Conservation (phyloP, 1,140 invertebrate genomes). For the Anastrepha ludens region DNA sequence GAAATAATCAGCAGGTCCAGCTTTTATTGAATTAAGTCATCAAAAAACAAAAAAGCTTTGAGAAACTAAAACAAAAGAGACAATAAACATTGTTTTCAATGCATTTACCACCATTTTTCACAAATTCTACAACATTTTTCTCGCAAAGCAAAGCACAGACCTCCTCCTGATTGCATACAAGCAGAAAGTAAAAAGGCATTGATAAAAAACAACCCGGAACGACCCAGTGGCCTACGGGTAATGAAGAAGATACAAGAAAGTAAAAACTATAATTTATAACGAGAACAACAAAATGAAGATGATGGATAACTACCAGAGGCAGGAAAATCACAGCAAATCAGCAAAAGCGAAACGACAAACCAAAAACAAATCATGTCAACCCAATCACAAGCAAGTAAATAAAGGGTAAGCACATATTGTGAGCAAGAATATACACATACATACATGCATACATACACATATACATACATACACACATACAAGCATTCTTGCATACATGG, state of each 20-base stretch:
- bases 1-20: too few relatives aligned
- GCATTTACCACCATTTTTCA: too few relatives aligned
- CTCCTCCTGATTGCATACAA: background rate
- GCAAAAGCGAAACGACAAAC: background rate
- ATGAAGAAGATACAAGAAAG: background rate
- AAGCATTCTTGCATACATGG: too few relatives aligned
- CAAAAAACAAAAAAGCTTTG: too few relatives aligned
- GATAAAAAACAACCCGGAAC: background rate
- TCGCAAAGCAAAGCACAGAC: too few relatives aligned
- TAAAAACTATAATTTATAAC: background rate
- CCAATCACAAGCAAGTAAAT: background rate
- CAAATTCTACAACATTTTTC: too few relatives aligned
- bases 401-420: background rate
- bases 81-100: too few relatives aligned
- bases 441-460: background rate
- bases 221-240: background rate
- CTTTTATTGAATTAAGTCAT: too few relatives aligned
- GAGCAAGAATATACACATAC: background rate
- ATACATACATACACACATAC: background rate
- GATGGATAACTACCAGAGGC: background rate
- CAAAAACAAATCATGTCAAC: slow-evolving; percentile 38
- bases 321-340: background rate
- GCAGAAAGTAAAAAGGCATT: background rate
- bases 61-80: too few relatives aligned
- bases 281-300: background rate